These are phyloP conservation scores for Eupithecia dodoneata DNA, from an alignment of 2,888 invertebrate genomes.

Conservation along the genomic window DNA sequence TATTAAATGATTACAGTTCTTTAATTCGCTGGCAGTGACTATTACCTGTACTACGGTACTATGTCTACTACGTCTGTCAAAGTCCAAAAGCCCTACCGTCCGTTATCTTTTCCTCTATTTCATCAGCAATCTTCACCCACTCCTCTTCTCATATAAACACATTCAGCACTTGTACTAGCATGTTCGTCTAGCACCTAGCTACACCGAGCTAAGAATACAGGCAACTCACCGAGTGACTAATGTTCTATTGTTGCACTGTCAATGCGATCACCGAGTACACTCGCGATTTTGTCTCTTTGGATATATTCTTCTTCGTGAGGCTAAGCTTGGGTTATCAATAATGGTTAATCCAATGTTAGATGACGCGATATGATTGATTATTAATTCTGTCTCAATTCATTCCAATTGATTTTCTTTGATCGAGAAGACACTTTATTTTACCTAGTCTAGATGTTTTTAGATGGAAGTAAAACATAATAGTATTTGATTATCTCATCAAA, in stretches of 20 bases:
- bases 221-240: conserved; percentile 43
- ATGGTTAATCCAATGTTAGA: not conserved
- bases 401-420: not conserved
- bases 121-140: not conserved
- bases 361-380: not conserved
- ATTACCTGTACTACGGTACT: no score
- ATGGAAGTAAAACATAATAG: not conserved
- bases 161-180: not conserved
- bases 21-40: not conserved
- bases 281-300: not conserved
- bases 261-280: conserved; percentile 29
- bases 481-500: not conserved
- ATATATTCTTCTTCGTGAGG: not conserved
- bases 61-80: not conserved
- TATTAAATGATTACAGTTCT: not conserved
- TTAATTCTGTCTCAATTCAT: not conserved
- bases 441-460: not conserved
- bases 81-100: not conserved
- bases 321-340: not conserved
- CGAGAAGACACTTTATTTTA: not conserved
- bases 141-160: not conserved
- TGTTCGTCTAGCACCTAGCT: conserved; percentile 20
- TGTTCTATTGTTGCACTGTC: conserved; percentile 44
- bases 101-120: not conserved
- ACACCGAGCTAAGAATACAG: conserved; percentile 38